phyloP scores from a whole-genome alignment of 2,113 vertebrate species.

The Hoplias malabaricus region DNA sequence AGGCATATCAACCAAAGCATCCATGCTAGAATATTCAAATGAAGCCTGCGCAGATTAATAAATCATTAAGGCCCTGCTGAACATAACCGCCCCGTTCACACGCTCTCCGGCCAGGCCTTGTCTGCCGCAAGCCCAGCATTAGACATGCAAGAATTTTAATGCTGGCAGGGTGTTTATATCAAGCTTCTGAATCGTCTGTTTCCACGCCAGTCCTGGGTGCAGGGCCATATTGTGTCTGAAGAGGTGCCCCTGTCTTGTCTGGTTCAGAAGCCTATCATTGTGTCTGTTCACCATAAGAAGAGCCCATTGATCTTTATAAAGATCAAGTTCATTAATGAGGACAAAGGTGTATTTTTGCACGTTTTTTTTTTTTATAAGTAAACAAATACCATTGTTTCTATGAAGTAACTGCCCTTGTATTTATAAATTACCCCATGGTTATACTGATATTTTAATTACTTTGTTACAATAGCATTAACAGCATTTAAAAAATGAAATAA shows the following conservation, averaged over 20 bases:
- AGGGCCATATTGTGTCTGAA: constrained; percentile 71
- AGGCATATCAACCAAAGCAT: constrained; percentile 78
- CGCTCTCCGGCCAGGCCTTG: constrained; percentile 21
- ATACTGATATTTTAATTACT: neutral
- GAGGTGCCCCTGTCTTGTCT: constrained; percentile 61
- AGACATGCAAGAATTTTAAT: constrained; percentile 91
- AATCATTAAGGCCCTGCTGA: constrained; percentile 37
- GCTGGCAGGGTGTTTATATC: constrained; percentile 83
- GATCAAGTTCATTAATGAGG: neutral
- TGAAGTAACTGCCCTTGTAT: neutral
- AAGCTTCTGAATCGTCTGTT: constrained; percentile 74
- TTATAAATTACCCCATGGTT: neutral
- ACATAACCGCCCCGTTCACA: constrained; percentile 31
- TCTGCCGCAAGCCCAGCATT: constrained; percentile 68
- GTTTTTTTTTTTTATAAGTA: neutral
- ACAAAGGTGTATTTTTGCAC: neutral
- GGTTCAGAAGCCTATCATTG: constrained; percentile 35
- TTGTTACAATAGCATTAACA: too few species aligned
- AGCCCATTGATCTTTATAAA: neutral
- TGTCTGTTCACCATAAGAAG: neutral
- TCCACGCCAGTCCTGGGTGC: constrained; percentile 33
- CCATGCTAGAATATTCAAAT: constrained; percentile 77
- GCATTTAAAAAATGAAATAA: too few species aligned
- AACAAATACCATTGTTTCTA: too few species aligned
- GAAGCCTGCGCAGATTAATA: constrained; percentile 40